These are phyloP conservation scores for Erebia ligea DNA, from an alignment of 2,888 invertebrate species.

Conservation along the genomic window DNA sequence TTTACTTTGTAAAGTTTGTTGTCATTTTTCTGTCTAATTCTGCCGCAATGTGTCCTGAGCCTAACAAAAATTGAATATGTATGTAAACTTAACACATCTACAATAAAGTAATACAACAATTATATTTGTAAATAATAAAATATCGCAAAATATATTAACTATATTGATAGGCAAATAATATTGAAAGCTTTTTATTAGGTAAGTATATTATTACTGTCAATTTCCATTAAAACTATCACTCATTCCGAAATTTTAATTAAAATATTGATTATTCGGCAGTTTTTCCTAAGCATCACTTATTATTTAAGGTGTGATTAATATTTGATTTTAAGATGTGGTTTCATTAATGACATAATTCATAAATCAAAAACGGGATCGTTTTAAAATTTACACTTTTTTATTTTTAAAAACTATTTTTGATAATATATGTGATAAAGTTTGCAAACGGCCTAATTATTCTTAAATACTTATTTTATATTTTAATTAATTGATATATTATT, in stretches of 20 bases:
- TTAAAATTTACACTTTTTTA: not conserved
- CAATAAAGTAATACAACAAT: not conserved
- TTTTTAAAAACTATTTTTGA: not conserved
- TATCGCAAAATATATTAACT: slow-evolving; percentile 14
- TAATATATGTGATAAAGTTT: not conserved
- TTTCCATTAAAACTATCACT: not conserved
- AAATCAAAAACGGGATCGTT: not conserved
- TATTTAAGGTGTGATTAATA: too few species aligned
- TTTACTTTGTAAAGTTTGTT: too few species aligned
- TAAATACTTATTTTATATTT: slow-evolving; percentile 7
- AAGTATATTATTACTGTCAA: not conserved
- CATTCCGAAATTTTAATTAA: too few species aligned
- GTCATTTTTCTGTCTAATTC: too few species aligned
- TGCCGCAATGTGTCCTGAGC: not conserved
- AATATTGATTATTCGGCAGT: too few species aligned
- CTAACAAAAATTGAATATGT: not conserved
- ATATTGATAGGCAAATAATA: slow-evolving; percentile 6
- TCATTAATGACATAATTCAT: too few species aligned
- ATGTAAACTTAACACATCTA: not conserved
- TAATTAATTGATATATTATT: slow-evolving; percentile 27
- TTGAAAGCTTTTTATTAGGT: not conserved
- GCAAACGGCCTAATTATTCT: not conserved
- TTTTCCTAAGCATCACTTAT: too few species aligned
- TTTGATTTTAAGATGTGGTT: too few species aligned
- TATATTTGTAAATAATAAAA: slow-evolving; percentile 5